Evolutionary conservation across 1,140 invertebrate species (phyloP), one percentile per base, ranked within the genome.

Genomic region (Himalopsyche phryganea): DNA sequence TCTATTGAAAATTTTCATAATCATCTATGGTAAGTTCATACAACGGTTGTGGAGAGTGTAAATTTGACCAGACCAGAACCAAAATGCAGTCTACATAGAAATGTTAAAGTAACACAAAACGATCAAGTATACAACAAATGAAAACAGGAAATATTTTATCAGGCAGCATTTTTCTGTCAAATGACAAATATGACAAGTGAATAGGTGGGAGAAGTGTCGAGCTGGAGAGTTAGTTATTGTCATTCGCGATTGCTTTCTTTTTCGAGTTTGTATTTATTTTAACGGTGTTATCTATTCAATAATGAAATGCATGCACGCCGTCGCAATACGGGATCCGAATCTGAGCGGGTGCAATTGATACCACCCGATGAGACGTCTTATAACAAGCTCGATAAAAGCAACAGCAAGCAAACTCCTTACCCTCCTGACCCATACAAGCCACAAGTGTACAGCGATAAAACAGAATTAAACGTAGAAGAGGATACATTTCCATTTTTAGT

Each of bases 251-350:
- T 17, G 11, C 5, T 20, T 45, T 10, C 18, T 45, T 45, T 20
- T 45, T 15, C 18, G 42, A 45, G 2, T 5, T n/a, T 11, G 18
- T 17, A 17, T 45, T 45, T 17, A 6, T 11, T 6, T 4, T 20
- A 17, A 45, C 9, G 5, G 42, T 20, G 42, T 11, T 17, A 17
- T 11, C 32, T 9, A 50, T 42, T 61, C 51, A 46, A 77, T 66
- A 68, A 77, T 77, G 74, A 71, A 67, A 77, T 77, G 75, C 73
- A 75, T 61, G 74, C 75, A 71, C 75, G 75, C 67, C 71, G 75
- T 66, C 72, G 75, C 54, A 72, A 73, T 62, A 69, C 76, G 65
- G 74, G 66, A 58, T 65, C 72, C 68, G 70, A 71, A 50, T 71
- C 70, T 60, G 75, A 76, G 59, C 63, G 66, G 66, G 66, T 67